Base-by-base conservation (phyloP, 2,113 vertebrate species). In the Dolichallabes microphthalmus region DNA sequence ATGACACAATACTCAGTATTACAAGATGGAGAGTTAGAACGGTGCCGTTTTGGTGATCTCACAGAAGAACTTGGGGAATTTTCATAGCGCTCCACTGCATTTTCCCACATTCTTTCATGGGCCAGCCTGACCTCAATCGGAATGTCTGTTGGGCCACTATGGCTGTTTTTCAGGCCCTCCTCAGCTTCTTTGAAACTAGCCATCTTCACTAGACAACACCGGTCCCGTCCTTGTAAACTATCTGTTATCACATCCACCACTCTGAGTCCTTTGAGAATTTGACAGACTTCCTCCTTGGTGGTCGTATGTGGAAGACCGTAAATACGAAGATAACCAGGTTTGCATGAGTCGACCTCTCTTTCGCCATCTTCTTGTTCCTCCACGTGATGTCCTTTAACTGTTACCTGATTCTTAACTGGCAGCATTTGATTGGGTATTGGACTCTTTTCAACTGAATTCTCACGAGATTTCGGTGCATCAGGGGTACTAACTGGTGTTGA, bases 191-290 rank as follows among this genome's bases (percentile, higher is more conserved):
- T 85, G 22, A 88, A 82, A 0, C 92, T 95, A 83, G 94, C 93
- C 93, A 98, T 97, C 93, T 96, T 98, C 80, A 98, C 97, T 74
- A 98, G 90, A 80, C 96, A 95, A 53, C 94, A 95, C 86, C 91
- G 93, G 11, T 90, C 88, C 83, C 90, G 88, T 80, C 96, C 94
- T 88, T 95, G 87, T 86, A 88, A 85, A 2, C 92, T 88, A 45
- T 94, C 92, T 17, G 96, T 90, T 86, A 97, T 94, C 63, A 94
- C 92, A 84, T 93, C 96, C 87, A 96, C 93, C 69, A 99, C 96
- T 0, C 83, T 68, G 68, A 99, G 91, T 39, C 95, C 97, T 87
- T 92, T 86, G 76, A 99, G 96, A 88, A 99, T 98, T 22, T 87
- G 86, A 80, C 92, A 91, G 32, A 99, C 94, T 52, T 96, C 96